Evolutionary conservation across 1,140 invertebrate species (phyloP).

Genomic region (Matsumurasca onukii): DNA sequence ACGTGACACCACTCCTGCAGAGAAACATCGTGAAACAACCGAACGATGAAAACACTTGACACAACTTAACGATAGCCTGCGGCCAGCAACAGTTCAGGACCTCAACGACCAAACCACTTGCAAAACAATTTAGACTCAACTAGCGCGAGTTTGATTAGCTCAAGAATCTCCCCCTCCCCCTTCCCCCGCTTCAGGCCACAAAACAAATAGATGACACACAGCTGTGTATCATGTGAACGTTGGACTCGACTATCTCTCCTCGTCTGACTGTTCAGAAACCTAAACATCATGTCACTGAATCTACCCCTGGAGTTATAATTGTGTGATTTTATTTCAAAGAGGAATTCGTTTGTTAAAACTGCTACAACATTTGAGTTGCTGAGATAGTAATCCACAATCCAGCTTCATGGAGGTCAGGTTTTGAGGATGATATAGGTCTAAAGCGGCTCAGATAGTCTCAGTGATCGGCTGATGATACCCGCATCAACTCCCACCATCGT

Average conservation of each 20-base stretch:
- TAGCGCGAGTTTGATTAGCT: not conserved
- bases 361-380: too few relatives aligned
- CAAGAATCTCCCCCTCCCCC: not conserved
- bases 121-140: not conserved
- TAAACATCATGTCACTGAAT: too few relatives aligned
- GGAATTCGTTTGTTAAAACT: too few relatives aligned
- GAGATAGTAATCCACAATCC: too few relatives aligned
- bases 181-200: not conserved
- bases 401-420: too few relatives aligned
- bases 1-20: constrained; percentile 17
- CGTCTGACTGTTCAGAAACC: too few relatives aligned
- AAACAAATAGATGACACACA: constrained; percentile 23
- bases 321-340: too few relatives aligned
- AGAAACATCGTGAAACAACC: not conserved
- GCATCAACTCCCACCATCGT: too few relatives aligned
- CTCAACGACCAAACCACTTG: not conserved
- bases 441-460: too few relatives aligned
- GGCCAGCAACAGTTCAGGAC: not conserved
- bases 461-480: too few relatives aligned
- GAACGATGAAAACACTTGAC: not conserved
- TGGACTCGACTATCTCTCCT: not conserved
- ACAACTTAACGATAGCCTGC: not conserved
- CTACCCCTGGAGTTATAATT: too few relatives aligned
- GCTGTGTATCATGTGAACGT: not conserved
- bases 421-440: too few relatives aligned